Percentiles rank a stretch among this genome's conserved stretches.
Evolutionary conservation across 2,797 vertebrate species (phyloP).

Genomic region (Crossoptilon crossoptilon): DNA sequence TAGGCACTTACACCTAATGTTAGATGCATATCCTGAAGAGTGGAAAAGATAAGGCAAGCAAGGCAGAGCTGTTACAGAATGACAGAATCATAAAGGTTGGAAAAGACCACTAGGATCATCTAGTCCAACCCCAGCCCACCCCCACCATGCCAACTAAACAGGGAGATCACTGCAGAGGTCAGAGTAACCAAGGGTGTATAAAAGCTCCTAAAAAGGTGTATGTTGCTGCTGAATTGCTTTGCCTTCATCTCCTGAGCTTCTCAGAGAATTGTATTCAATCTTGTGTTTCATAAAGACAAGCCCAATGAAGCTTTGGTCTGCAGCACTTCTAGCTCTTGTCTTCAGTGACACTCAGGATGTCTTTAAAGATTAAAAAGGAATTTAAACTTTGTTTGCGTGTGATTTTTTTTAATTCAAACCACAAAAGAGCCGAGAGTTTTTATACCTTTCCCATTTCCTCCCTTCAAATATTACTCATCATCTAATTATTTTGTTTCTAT

Average conservation of each 20-base stretch:
- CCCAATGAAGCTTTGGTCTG: slow-evolving; percentile 21
- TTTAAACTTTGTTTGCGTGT: not conserved
- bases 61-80: not conserved
- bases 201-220: slow-evolving; percentile 54
- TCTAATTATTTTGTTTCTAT: slow-evolving; percentile 45
- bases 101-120: too few relatives aligned
- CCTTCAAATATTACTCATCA: slow-evolving; percentile 14
- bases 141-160: too few relatives aligned
- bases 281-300: slow-evolving; percentile 33
- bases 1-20: not conserved
- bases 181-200: slow-evolving; percentile 30
- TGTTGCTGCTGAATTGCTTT: slow-evolving; percentile 43
- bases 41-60: not conserved
- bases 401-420: not conserved
- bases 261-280: slow-evolving; percentile 41
- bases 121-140: too few relatives aligned
- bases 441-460: slow-evolving; percentile 11
- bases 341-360: not conserved
- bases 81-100: too few relatives aligned
- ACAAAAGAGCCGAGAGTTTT: not conserved
- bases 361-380: slow-evolving; percentile 65
- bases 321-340: not conserved
- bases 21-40: not conserved
- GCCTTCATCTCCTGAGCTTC: slow-evolving; percentile 44
- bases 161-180: slow-evolving; percentile 9